Base-by-base conservation (phyloP, 2,113 vertebrate species). In the Procapra przewalskii region DNA sequence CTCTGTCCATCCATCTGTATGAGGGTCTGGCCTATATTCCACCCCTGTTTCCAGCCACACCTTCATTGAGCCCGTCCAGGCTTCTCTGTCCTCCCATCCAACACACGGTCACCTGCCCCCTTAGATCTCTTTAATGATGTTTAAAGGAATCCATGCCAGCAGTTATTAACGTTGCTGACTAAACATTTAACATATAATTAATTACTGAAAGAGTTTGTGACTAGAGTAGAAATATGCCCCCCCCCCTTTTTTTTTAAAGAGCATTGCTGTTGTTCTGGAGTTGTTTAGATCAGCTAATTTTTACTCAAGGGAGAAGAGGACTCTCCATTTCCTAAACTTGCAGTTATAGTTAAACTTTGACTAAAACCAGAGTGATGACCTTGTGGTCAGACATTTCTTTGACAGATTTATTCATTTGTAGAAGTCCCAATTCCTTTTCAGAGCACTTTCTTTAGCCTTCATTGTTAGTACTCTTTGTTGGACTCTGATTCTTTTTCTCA, bases 361-460 rank as follows among this genome's bases (percentile, higher is more conserved):
- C 77, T 80, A 86, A 97, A 96, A 71, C 43, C 89, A 87, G 55
- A 94, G 71, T 77, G 36, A 64, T 93, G 50, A 80, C 67, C 29
- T 29, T 59, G 55, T 62, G 91, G 89, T 71, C 40, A 96, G 57
- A n/a, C 3, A 16, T 57, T 92, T 77, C 7, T 93, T 96, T 64
- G 43, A 93, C 43, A 92, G 62, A 85, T 93, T 88, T 91, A 27
- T 95, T 96, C 29, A 31, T 87, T 79, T 97, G 36, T 90, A 55
- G 52, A 95, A 96, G 90, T 77, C n/a, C 7, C 29, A 95, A 0
- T 91, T 3, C 54, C 17, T 83, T 92, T 97, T 79, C 60, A 83
- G 40, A 48, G 82, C 27, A 16, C 23, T 79, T 95, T 96, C n/a
- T 79, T 1, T 40, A 40, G 27, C 4, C 4, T 9, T 6, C 6